A percentile compares a stretch with the other conserved stretches of the same genome.
Conservation (phyloP, 2,888 invertebrate species). For the Tetranychus piercei region DNA sequence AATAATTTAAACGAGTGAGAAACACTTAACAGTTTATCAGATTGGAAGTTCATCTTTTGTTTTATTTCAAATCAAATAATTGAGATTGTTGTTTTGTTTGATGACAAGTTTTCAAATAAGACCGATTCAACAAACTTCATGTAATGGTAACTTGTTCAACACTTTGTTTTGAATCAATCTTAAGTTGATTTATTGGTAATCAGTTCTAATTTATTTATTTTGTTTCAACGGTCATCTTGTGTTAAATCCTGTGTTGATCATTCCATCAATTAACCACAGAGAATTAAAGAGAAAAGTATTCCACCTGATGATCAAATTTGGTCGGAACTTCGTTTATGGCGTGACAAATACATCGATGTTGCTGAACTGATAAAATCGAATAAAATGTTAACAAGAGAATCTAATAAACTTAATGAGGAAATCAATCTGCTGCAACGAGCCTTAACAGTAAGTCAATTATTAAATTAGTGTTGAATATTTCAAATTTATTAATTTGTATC, state of each 20-base stretch:
- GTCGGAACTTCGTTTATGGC: slow-evolving; percentile 54
- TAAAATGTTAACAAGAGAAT: slow-evolving; percentile 19
- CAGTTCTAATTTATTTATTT: not conserved
- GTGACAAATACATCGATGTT: slow-evolving; percentile 57
- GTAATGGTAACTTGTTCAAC: not conserved
- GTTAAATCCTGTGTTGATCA: too few relatives aligned
- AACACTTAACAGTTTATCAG: too few relatives aligned
- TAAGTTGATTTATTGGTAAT: not conserved
- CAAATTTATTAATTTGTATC: not conserved
- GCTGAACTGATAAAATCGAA: slow-evolving; percentile 36
- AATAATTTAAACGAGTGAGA: too few relatives aligned
- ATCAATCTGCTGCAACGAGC: slow-evolving; percentile 23
- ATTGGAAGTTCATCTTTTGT: too few relatives aligned
- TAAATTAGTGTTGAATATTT: not conserved
- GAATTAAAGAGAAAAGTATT: slow-evolving; percentile 43
- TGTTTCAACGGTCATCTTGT: too few relatives aligned
- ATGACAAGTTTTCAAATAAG: not conserved
- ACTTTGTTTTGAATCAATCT: not conserved
- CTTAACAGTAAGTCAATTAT: slow-evolving; percentile 14
- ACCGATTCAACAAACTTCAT: not conserved
- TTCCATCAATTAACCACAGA: slow-evolving; percentile 14
- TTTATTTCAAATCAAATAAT: too few relatives aligned
- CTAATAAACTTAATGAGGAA: slow-evolving; percentile 22
- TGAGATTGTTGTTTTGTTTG: too few relatives aligned
- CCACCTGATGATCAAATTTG: slow-evolving; percentile 43